phyloP scores from a whole-genome alignment of 1,140 invertebrate species.

The Aphelenchoides fujianensis region DNA sequence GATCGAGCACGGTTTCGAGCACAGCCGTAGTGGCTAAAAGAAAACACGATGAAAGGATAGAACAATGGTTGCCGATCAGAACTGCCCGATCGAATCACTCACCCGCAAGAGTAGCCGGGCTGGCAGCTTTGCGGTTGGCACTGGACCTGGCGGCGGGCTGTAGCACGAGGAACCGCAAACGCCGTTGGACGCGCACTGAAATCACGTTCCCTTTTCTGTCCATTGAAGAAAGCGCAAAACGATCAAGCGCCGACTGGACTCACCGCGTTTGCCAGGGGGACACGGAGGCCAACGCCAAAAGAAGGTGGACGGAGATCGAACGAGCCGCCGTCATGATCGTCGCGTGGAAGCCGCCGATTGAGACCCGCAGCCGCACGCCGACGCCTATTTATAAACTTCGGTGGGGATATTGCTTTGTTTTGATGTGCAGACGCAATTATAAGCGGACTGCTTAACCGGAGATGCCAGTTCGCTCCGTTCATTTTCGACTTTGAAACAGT shows the following conservation, averaged over 20 bases:
- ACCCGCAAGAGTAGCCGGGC: constrained; percentile 48
- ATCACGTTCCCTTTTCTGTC: neutral
- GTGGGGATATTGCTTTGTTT: neutral
- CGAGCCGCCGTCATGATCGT: neutral
- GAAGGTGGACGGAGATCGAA: neutral
- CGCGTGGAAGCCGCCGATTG: no score
- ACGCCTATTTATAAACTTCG: neutral
- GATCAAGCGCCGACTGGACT: neutral
- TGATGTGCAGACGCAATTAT: neutral
- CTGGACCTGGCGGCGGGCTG: constrained; percentile 25
- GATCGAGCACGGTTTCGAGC: constrained; percentile 48
- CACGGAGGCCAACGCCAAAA: neutral
- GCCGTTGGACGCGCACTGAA: constrained; percentile 33
- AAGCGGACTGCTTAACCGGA: neutral
- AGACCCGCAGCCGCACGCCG: neutral
- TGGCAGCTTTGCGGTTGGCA: constrained; percentile 40
- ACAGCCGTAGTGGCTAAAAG: constrained; percentile 46
- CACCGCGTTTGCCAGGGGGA: neutral
- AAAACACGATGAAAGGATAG: neutral
- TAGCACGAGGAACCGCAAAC: constrained; percentile 34
- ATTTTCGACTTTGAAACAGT: neutral
- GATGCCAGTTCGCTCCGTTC: no score
- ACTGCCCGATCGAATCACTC: constrained; percentile 23
- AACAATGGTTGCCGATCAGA: neutral
- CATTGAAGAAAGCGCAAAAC: neutral